Evolutionary conservation across 2,888 invertebrate genomes (phyloP), one percentile per base, ranked within the genome.

Genomic region (Euclidia mi): DNA sequence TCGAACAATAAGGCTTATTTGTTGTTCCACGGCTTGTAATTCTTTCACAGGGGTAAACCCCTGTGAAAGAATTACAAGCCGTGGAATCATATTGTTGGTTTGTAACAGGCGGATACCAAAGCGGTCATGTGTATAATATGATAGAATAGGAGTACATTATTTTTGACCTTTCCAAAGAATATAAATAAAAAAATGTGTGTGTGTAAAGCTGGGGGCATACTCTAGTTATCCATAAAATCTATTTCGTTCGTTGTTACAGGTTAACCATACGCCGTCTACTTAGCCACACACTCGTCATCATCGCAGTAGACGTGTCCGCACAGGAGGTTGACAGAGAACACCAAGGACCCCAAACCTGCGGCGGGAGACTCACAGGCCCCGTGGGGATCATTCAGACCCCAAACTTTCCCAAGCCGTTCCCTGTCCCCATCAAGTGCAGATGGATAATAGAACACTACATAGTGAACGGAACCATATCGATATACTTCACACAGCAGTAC

Each of bases 401-500:
- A 0, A 96, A 97, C 82, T 98, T 98, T 83, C 98, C 98, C 0
- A 94, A 95, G 56, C 95, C 96, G 17, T 98, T 98, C 87, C 95
- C 95, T 3, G 97, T 97, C 34, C 98, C 98, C 11, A 96, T 98
- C 61, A 96, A 96, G 71, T 98, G 98, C 87, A 96, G 96, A 73
- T 98, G 98, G 98, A 95, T 98, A 56, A 97, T 98, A 82, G 90
- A 92, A 59, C 97, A 98, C 81, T 96, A 97, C n/a, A 96, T 97
- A 64, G 94, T 95, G 55, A 96, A 97, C 75, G 95, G 96, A 7
- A 96, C 97, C 45, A 98, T 98, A 80, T 96, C 97, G 67, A 95
- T 98, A 66, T 98, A 98, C 84, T 95, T 98, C 74, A 98, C 98
- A 1, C 98, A 98, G 83, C 96, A 98, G 75, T 98, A 97, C 92